Evolutionary conservation across 2,797 vertebrate genomes (phyloP).

Genomic region (Mormyrus proboscirostris): DNA sequence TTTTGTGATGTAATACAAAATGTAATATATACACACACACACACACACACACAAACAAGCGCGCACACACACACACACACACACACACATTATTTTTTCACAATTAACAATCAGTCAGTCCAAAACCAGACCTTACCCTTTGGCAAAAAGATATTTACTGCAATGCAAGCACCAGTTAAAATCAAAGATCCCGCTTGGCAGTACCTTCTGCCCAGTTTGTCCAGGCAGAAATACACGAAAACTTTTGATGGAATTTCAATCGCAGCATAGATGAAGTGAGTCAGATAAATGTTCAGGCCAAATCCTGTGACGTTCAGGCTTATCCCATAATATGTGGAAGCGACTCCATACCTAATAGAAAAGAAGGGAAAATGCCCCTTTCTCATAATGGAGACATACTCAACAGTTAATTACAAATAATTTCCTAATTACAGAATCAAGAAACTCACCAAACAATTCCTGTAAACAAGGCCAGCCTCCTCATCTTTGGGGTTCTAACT

Average conservation of each 20-base stretch:
- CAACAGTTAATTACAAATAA: background rate
- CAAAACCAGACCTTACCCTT: constrained; percentile 33
- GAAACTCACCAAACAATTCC: constrained; percentile 68
- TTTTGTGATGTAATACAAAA: no score
- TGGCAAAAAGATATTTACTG: constrained; percentile 51
- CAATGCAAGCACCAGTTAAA: constrained; percentile 58
- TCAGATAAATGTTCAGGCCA: constrained; percentile 70
- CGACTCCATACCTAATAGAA: constrained; percentile 70
- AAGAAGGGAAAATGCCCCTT: background rate
- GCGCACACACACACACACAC: no score
- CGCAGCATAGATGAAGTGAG: constrained; percentile 73
- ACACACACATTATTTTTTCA: background rate
- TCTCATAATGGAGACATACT: background rate
- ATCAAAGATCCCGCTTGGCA: constrained; percentile 59
- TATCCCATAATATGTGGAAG: constrained; percentile 80
- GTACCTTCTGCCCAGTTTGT: constrained; percentile 58
- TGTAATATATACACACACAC: no score
- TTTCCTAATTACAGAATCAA: background rate
- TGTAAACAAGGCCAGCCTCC: constrained; percentile 59
- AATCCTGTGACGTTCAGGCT: constrained; percentile 74
- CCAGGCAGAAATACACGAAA: constrained; percentile 53
- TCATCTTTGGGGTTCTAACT: constrained; percentile 65
- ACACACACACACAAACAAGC: no score
- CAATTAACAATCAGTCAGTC: background rate
- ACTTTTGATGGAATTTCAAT: constrained; percentile 80